phyloP scores from a whole-genome alignment of 2,888 invertebrate genomes.

The Chaetogeoica ovagalla region DNA sequence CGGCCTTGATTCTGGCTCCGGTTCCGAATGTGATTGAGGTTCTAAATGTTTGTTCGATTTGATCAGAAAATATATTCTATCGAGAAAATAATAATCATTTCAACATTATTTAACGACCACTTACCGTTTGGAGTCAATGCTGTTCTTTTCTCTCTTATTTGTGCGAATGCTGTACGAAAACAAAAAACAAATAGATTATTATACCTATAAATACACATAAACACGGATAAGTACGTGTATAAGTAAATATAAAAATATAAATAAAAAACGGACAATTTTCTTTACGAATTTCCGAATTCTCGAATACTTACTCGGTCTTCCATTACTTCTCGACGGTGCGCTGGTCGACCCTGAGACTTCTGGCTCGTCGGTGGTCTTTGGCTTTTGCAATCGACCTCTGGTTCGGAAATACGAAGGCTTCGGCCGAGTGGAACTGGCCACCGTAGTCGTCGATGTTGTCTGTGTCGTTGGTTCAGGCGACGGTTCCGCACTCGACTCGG shows the following conservation, averaged over 20 bases:
- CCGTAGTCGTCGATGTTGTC: slow-evolving; percentile 40
- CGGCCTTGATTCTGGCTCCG: slow-evolving; percentile 61
- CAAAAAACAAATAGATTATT: background rate
- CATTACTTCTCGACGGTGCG: slow-evolving; percentile 42
- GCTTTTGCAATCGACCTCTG: slow-evolving; percentile 55
- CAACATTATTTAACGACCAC: background rate
- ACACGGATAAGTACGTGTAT: too few species aligned
- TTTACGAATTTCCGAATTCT: too few species aligned
- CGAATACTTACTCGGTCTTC: slow-evolving; percentile 26
- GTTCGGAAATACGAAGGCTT: slow-evolving; percentile 54
- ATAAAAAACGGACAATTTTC: too few species aligned
- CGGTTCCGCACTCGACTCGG: slow-evolving; percentile 58
- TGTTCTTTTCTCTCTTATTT: slow-evolving; percentile 29
- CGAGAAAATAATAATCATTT: background rate
- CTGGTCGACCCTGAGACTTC: slow-evolving; percentile 56
- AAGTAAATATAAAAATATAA: too few species aligned
- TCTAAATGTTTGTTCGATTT: slow-evolving; percentile 55
- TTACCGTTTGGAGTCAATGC: slow-evolving; percentile 46
- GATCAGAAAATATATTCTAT: background rate
- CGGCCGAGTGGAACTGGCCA: slow-evolving; percentile 38
- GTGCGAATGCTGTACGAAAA: slow-evolving; percentile 34
- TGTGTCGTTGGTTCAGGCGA: slow-evolving; percentile 58
- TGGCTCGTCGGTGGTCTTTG: slow-evolving; percentile 56
- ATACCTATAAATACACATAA: too few species aligned
- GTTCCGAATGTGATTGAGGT: slow-evolving; percentile 60